These are phyloP conservation scores for Sceliomorpha sp. DNA, from an alignment of 2,888 invertebrate genomes.

Conservation along the genomic window DNA sequence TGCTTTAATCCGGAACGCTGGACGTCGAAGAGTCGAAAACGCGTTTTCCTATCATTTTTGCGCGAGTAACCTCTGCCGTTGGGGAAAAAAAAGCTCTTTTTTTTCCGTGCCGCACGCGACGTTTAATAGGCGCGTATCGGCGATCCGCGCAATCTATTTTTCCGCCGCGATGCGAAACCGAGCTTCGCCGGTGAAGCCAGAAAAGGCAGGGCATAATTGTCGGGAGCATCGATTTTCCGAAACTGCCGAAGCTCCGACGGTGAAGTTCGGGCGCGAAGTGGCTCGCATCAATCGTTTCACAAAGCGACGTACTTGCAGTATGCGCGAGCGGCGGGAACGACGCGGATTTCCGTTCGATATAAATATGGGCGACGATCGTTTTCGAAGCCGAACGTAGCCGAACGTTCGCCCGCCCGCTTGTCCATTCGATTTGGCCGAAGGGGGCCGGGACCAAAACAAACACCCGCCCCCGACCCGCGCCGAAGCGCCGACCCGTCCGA, in stretches of 20 bases:
- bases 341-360: conserved; percentile 66
- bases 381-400: conserved; percentile 1
- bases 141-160: conserved; percentile 18
- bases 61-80: no score
- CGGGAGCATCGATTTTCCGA: conserved; percentile 27
- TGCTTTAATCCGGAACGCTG: no score
- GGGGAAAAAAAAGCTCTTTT: no score
- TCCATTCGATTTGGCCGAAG: conserved; percentile 6
- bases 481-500: no score
- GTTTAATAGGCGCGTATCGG: conserved; percentile 17
- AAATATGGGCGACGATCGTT: conserved; percentile 54
- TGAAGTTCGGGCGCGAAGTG: conserved; percentile 39
- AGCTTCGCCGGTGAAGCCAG: conserved; percentile 24
- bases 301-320: neutral
- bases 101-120: no score
- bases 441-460: neutral
- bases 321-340: conserved; percentile 10
- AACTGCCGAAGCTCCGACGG: conserved; percentile 17
- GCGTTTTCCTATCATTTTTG: no score
- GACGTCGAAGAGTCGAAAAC: no score
- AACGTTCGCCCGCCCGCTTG: conserved; percentile 3
- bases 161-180: conserved; percentile 22
- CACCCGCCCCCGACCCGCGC: conserved; percentile 1
- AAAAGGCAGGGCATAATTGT: conserved; percentile 25
- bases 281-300: conserved; percentile 19